phyloP scores from a whole-genome alignment of 2,113 vertebrate species.

The Trichechus manatus region DNA sequence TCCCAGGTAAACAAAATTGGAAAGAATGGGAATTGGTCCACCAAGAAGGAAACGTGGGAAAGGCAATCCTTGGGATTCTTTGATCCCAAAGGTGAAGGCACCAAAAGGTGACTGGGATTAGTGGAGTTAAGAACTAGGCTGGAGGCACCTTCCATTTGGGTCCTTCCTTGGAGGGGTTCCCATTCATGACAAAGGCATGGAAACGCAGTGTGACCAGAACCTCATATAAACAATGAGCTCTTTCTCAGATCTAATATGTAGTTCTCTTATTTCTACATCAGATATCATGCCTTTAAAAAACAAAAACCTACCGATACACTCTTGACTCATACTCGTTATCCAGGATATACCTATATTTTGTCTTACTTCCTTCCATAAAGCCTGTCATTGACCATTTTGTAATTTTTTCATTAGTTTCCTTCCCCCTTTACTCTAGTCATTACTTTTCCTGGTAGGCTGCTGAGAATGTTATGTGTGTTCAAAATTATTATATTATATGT shows the following conservation, averaged over 20 bases:
- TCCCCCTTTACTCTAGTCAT: not conserved
- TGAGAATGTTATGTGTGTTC: not conserved
- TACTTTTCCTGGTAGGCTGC: not conserved
- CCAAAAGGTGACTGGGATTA: not conserved
- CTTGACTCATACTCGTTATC: not conserved
- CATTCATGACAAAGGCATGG: not conserved
- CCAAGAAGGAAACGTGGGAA: not conserved
- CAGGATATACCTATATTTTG: not conserved
- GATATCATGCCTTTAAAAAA: not conserved
- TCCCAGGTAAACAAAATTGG: not conserved
- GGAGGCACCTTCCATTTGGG: not conserved
- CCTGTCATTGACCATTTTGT: not conserved
- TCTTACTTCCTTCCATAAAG: not conserved
- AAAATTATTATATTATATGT: not conserved
- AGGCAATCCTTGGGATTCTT: not conserved
- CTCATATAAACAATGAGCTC: not conserved
- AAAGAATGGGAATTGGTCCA: not conserved
- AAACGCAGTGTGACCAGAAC: not conserved
- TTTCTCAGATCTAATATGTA: not conserved
- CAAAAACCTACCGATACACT: not conserved
- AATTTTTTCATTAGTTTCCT: not conserved
- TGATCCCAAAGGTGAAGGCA: not conserved
- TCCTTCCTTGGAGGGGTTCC: not conserved
- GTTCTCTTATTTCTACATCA: not conserved
- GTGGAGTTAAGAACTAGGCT: not conserved